A percentile compares a stretch with the other conserved stretches of the same genome.
Conservation (phyloP, 2,888 invertebrate genomes). For the Chaetogeoica ovagalla region DNA sequence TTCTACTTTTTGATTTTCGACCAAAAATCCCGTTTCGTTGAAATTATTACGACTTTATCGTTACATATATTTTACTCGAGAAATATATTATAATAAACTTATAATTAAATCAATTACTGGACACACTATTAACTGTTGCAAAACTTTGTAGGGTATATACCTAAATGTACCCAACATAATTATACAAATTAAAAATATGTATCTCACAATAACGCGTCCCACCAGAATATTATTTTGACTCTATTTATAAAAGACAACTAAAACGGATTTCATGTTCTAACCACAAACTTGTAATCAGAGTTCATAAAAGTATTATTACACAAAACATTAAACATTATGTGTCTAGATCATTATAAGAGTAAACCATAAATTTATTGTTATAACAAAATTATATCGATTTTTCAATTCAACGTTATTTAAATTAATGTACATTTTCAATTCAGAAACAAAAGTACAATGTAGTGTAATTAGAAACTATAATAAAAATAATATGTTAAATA, state of each 20-base stretch:
- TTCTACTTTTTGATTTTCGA: neutral
- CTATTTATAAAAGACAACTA: neutral
- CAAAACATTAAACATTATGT: neutral
- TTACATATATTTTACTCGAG: neutral
- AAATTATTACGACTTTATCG: neutral
- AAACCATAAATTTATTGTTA: neutral
- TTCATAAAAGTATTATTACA: neutral
- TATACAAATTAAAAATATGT: no score
- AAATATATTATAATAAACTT: neutral
- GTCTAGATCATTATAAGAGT: neutral
- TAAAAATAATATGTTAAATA: neutral
- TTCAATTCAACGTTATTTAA: neutral
- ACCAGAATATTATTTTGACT: neutral
- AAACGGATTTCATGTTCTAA: neutral
- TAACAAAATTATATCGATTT: neutral
- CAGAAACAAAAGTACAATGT: neutral
- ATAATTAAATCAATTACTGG: neutral
- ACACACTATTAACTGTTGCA: neutral
- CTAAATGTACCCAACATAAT: no score
- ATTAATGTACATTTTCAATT: neutral
- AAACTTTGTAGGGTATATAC: neutral
- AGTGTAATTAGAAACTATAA: slow-evolving; percentile 1
- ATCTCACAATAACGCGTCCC: no score
- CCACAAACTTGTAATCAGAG: no score
- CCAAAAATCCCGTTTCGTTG: neutral